Conservation (phyloP, 2,797 vertebrate genomes). For the Gallinago solitaria region DNA sequence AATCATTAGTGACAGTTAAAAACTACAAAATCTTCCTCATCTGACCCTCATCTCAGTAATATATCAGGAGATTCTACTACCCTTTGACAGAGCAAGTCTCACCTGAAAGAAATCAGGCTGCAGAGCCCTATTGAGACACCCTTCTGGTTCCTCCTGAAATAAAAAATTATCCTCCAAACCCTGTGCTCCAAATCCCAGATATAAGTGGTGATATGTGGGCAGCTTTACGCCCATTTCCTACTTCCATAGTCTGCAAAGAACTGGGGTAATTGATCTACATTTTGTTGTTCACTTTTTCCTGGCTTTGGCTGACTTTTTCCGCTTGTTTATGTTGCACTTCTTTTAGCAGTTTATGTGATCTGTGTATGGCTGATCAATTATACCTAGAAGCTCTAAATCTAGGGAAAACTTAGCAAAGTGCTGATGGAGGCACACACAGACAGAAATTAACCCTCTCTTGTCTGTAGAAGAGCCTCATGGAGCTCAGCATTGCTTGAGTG, state of each 20-base stretch:
- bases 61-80: not conserved
- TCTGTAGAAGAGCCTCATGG: rapidly evolving
- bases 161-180: not conserved
- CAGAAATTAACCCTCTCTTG: not conserved
- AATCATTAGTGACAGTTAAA: not conserved
- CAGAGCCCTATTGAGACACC: not conserved
- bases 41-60: not conserved
- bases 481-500: not conserved
- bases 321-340: not conserved
- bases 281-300: not conserved
- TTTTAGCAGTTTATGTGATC: not conserved
- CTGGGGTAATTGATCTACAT: not conserved
- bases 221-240: not conserved
- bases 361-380: not conserved
- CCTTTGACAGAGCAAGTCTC: not conserved
- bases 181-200: not conserved
- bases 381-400: not conserved
- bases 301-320: not conserved
- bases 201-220: not conserved
- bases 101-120: not conserved
- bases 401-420: not conserved
- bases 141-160: not conserved
- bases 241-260: not conserved
- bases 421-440: not conserved
- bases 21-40: not conserved